Conservation (phyloP, 2,113 vertebrate genomes). For the Centropristis striata region DNA sequence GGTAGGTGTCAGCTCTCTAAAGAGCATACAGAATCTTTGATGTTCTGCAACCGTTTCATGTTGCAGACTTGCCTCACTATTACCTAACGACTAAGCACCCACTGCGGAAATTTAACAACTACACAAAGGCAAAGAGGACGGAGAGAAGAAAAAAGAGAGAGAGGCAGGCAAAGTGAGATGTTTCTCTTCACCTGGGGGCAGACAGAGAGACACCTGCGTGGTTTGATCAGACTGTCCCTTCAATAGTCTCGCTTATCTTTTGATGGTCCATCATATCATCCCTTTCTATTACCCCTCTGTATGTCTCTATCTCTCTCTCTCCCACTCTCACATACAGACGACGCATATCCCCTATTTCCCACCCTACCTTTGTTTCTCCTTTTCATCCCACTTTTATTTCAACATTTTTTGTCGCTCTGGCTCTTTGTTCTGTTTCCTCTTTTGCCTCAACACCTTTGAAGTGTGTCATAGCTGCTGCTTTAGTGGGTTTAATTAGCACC, state of each 20-base stretch:
- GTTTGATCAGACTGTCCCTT: slow-evolving; percentile 68
- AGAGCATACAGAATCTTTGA: slow-evolving; percentile 46
- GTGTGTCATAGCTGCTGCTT: slow-evolving; percentile 51
- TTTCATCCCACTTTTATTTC: slow-evolving; percentile 49
- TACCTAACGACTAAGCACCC: slow-evolving; percentile 35
- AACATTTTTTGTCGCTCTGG: slow-evolving; percentile 15
- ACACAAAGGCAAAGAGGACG: slow-evolving; percentile 47
- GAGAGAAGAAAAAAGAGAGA: neutral
- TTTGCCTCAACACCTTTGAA: slow-evolving; percentile 51
- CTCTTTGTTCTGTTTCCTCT: slow-evolving; percentile 15
- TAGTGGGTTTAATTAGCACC: slow-evolving; percentile 63
- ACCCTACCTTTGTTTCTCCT: slow-evolving; percentile 46
- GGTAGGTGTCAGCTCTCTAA: slow-evolving; percentile 25
- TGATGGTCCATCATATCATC: slow-evolving; percentile 67
- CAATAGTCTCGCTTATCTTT: slow-evolving; percentile 63
- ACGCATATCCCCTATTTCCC: slow-evolving; percentile 31
- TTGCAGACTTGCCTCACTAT: slow-evolving; percentile 42
- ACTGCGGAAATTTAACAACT: slow-evolving; percentile 51
- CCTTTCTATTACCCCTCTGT: slow-evolving; percentile 14
- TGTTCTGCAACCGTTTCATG: slow-evolving; percentile 56
- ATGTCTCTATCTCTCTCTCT: neutral
- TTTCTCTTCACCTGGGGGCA: slow-evolving; percentile 38
- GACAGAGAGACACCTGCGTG: slow-evolving; percentile 48
- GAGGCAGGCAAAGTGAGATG: slow-evolving; percentile 33
- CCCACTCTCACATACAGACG: slow-evolving; percentile 8